A percentile compares a stretch with the other conserved stretches of the same genome.
These are phyloP conservation scores for Diplolepis rosae DNA, from an alignment of 2,888 invertebrate species.

Conservation along the genomic window DNA sequence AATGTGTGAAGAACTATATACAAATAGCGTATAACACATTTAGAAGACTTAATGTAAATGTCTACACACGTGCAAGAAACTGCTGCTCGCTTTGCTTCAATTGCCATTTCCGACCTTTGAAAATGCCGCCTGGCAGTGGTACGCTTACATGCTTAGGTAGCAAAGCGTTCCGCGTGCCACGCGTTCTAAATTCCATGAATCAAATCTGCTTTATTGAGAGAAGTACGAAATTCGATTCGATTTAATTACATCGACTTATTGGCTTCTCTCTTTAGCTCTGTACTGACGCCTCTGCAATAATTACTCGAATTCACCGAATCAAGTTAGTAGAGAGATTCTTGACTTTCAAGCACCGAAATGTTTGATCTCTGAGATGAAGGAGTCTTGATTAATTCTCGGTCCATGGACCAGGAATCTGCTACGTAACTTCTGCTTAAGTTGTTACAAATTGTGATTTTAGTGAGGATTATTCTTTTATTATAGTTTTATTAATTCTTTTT, in stretches of 20 bases:
- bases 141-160: background rate
- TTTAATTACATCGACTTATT: slow-evolving; percentile 19
- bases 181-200: background rate
- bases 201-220: background rate
- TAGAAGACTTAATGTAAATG: background rate
- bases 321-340: slow-evolving; percentile 6
- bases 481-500: too few species aligned
- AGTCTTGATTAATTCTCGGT: slow-evolving; percentile 21
- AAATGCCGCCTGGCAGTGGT: background rate
- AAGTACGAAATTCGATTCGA: slow-evolving; percentile 9
- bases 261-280: background rate
- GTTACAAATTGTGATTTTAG: background rate
- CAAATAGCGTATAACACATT: background rate
- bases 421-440: slow-evolving; percentile 8
- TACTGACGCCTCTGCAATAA: slow-evolving; percentile 8
- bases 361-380: slow-evolving; percentile 25
- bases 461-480: too few species aligned
- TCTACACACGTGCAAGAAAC: slow-evolving; percentile 6
- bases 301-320: slow-evolving; percentile 5
- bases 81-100: background rate
- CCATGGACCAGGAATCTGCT: background rate
- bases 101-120: background rate
- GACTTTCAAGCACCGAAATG: slow-evolving; percentile 16
- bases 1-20: background rate
- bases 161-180: slow-evolving; percentile 4